Conservation (phyloP, 2,888 invertebrate genomes). For the Lycia hirtaria region DNA sequence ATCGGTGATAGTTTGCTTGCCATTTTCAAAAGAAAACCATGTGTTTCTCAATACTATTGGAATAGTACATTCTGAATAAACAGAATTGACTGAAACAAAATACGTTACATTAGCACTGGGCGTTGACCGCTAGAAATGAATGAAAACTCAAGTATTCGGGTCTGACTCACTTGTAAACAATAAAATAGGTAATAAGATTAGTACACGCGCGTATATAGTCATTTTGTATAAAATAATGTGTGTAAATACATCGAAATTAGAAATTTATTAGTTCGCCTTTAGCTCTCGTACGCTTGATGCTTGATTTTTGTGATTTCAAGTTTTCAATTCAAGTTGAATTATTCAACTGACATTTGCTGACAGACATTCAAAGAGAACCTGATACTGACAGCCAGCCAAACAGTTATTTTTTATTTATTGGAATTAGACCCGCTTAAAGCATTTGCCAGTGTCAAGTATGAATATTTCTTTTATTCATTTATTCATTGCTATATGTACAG, state of each 20-base stretch:
- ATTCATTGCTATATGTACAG: too few relatives aligned
- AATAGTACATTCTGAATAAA: slow-evolving; percentile 87
- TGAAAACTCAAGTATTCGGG: slow-evolving; percentile 30
- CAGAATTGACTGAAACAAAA: slow-evolving; percentile 57
- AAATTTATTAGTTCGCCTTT: not conserved
- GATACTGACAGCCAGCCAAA: too few relatives aligned
- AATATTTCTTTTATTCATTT: too few relatives aligned
- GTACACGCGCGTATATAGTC: slow-evolving; percentile 42
- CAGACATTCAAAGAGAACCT: too few relatives aligned
- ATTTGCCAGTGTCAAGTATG: too few relatives aligned
- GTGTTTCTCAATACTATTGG: slow-evolving; percentile 92
- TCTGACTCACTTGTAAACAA: slow-evolving; percentile 51
- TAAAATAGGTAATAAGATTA: slow-evolving; percentile 44
- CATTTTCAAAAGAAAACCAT: slow-evolving; percentile 97
- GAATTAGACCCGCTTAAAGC: too few relatives aligned
- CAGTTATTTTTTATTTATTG: too few relatives aligned
- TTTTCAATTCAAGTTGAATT: too few relatives aligned
- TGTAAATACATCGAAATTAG: slow-evolving; percentile 37
- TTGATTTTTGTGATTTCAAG: slow-evolving; percentile 1
- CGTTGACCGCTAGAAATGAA: slow-evolving; percentile 59
- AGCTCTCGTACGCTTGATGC: not conserved
- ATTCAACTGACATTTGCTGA: too few relatives aligned
- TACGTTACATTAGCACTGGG: slow-evolving; percentile 53
- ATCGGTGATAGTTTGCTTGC: slow-evolving; percentile 92
- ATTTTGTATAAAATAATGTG: slow-evolving; percentile 42